Conservation (phyloP, 2,113 vertebrate genomes). For the Cephalopholis sonnerati region DNA sequence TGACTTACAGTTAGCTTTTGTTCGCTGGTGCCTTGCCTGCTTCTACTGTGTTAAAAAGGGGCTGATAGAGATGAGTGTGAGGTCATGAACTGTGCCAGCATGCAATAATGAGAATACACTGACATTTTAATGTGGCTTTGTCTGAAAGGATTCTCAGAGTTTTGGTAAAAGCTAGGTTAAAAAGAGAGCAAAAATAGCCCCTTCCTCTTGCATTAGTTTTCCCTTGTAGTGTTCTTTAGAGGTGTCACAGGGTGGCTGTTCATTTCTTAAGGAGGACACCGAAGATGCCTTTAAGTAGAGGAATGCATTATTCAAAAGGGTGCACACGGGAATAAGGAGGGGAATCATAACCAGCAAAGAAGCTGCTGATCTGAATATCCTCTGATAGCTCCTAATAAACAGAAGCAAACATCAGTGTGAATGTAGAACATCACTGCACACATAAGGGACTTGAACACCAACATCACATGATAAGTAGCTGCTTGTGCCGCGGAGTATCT, state of each 20-base stretch:
- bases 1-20: conserved; percentile 43
- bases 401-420: conserved; percentile 42
- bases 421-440: conserved; percentile 48
- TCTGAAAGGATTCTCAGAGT: background rate
- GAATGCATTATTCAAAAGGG: conserved; percentile 66
- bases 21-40: background rate
- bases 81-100: conserved; percentile 21
- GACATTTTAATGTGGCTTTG: background rate
- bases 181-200: background rate
- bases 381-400: conserved; percentile 64
- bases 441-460: conserved; percentile 25
- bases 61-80: background rate
- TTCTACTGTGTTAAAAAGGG: background rate
- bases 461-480: conserved; percentile 45
- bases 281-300: conserved; percentile 45
- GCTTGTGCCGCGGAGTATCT: conserved; percentile 30
- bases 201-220: background rate
- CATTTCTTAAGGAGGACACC: conserved; percentile 30
- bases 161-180: conserved; percentile 16
- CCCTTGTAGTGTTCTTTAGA: background rate
- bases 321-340: conserved; percentile 22
- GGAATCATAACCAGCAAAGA: conserved; percentile 46
- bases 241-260: conserved; percentile 27
- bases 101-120: background rate
- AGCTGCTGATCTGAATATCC: conserved; percentile 56